Base-by-base conservation (phyloP, 1,140 invertebrate species). In the Lysiphlebus fabarum region DNA sequence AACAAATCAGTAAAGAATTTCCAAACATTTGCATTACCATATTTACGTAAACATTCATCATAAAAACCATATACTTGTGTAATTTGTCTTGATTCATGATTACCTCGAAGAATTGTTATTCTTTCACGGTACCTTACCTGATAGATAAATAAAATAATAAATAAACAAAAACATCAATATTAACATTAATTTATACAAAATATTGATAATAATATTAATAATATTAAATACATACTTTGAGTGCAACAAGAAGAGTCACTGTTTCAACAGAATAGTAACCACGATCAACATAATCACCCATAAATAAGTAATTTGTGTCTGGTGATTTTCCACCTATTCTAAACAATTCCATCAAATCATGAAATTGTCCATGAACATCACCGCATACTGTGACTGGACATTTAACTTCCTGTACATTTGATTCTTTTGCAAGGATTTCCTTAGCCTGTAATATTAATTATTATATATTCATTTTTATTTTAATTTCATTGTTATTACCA, bases 231-330 rank as follows among this genome's bases (percentile, higher is more conserved):
- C 69, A 72, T 78, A 96, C 94, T 87, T 99, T 99, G 42, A 99
- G 84, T 53, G 96, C 93, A 70, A 99, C 97, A 72, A 99, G 86
- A 72, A 99, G 84, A 67, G 96, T 97, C 67, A 99, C 96, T 56
- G 97, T 99, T 85, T 99, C 97, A 50, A 99, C 96, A 61, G 95
- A 98, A 84, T 99, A 99, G 81, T 99, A 99, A 49, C 97, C 97
- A 85, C 97, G 91, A 82, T 99, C 97, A 59, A 99, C 97, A 82
- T 99, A 99, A 81, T 99, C 97, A 59, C 97, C 97, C 96, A 99
- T 99, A 82, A 99, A 99, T 68, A 99, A 84, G 81, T 99, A 99
- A 83, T 99, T 99, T 78, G 97, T 99, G 82, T 99, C 97, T 56
- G 97, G 97, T 63, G 95, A 96, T 78, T 95, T 92, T 62, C 97